A percentile compares a stretch with the other conserved stretches of the same genome.
Evolutionary conservation across 2,888 invertebrate genomes (phyloP).

Genomic region (Vandiemenella viatica): DNA sequence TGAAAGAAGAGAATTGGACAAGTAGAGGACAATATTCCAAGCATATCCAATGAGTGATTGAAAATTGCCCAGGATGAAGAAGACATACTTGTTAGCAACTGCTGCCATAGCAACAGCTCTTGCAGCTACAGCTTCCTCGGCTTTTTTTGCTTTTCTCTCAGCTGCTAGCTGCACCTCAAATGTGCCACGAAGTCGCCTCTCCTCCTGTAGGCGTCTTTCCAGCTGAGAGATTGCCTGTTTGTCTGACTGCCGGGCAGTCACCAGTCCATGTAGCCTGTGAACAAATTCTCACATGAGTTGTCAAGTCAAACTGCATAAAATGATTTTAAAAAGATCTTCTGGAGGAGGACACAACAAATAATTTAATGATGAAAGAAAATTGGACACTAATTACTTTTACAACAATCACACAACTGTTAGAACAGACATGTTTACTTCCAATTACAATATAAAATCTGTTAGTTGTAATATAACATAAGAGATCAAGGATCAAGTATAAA

Average conservation of each 20-base stretch:
- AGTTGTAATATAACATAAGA: too few species aligned
- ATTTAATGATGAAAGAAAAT: too few species aligned
- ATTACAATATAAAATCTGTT: too few species aligned
- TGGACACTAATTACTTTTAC: too few species aligned
- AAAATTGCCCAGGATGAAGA: background rate
- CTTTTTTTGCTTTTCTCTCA: constrained; percentile 53
- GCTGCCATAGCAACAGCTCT: constrained; percentile 30
- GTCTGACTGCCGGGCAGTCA: constrained; percentile 58
- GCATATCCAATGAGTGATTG: too few species aligned
- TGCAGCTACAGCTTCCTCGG: constrained; percentile 32
- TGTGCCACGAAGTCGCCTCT: constrained; percentile 59
- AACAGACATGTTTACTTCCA: too few species aligned
- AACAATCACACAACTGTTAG: too few species aligned
- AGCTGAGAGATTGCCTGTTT: constrained; percentile 54
- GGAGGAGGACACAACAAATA: background rate
- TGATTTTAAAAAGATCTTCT: background rate
- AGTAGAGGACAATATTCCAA: too few species aligned
- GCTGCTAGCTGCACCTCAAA: constrained; percentile 57
- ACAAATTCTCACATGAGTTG: too few species aligned
- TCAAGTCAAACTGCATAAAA: too few species aligned
- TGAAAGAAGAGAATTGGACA: too few species aligned
- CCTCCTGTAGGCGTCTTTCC: constrained; percentile 74
- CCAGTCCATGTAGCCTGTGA: constrained; percentile 54
- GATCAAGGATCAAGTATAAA: too few species aligned
- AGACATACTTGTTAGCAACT: constrained; percentile 21